Evolutionary conservation across 2,113 vertebrate species (phyloP), one percentile per base, ranked within the genome.

Genomic region (Scomber scombrus): DNA sequence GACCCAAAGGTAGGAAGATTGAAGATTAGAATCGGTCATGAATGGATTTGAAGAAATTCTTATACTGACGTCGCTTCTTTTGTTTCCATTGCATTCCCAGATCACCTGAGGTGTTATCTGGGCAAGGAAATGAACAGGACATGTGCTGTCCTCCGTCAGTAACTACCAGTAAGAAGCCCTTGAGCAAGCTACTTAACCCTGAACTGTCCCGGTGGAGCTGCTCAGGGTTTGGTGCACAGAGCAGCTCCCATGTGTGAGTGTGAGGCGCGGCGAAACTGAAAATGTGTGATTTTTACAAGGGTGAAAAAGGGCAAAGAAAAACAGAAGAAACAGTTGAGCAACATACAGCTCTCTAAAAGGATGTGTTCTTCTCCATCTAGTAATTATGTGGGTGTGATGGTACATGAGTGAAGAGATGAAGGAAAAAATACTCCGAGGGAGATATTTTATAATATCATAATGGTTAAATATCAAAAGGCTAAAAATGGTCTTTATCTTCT

Each of bases 401-500:
- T 26, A 71, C 78, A 51, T 45, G 63, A 77, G 56, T 54, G 49
- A 54, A 54, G 55, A 63, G 57, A 49, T 40, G 73, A 72, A 79
- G 29, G 23, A 26, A 31, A 50, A 81, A 75, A 63, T 43, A 70
- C 31, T n/a, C 64, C 0, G 5, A 70, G 62, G 26, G n/a, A 75
- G 72, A 67, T 71, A 43, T 85, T 73, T 81, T 26, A 75, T 57
- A 73, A 77, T 3, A 47, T 15, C 1, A 26, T 71, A 73, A 81
- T 52, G 55, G 69, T 50, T 80, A 71, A 77, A 85, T 82, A 91
- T 87, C 87, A 84, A 87, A 85, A 84, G 84, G 65, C 65, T 52
- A 61, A 57, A 76, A 61, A 66, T 69, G 70, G 75, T 57, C 63
- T 85, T 85, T 70, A 81, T 79, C 73, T 68, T 54, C 71, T 14